These are phyloP conservation scores for Pseudomyrmex pallidus DNA, from an alignment of 1,140 invertebrate genomes.

Conservation along the genomic window DNA sequence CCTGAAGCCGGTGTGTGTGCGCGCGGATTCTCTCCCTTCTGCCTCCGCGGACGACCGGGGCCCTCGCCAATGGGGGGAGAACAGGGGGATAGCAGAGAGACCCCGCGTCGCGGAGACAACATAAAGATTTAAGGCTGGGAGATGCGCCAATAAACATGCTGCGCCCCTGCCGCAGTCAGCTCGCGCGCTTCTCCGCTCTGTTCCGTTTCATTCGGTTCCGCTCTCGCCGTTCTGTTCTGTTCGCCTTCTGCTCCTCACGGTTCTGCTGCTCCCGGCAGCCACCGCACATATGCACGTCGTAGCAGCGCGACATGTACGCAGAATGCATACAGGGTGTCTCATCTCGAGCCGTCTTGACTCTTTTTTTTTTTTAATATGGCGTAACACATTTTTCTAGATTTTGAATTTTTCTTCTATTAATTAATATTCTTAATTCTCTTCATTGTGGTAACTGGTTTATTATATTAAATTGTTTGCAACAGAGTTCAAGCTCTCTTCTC, in stretches of 20 bases:
- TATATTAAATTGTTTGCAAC: no score
- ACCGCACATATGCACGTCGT: slow-evolving; percentile 13
- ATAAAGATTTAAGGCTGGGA: slow-evolving; percentile 85
- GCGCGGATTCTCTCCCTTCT: slow-evolving; percentile 48
- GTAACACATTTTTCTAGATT: neutral
- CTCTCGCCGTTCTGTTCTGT: slow-evolving; percentile 80
- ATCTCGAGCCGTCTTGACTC: slow-evolving; percentile 17
- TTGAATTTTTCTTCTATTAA: slow-evolving; percentile 21
- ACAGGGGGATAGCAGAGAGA: slow-evolving; percentile 74
- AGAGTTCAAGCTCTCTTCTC: no score
- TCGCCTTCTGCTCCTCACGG: slow-evolving; percentile 70
- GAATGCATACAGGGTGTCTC: slow-evolving; percentile 55
- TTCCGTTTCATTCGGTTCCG: slow-evolving; percentile 78
- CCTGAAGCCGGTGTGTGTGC: slow-evolving; percentile 12
- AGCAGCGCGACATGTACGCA: slow-evolving; percentile 31
- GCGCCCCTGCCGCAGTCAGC: slow-evolving; percentile 73
- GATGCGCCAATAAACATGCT: slow-evolving; percentile 85
- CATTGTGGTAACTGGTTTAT: no score
- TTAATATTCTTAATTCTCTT: no score
- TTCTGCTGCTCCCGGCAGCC: slow-evolving; percentile 48
- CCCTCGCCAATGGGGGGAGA: slow-evolving; percentile 54
- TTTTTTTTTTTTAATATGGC: neutral
- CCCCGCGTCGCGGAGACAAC: slow-evolving; percentile 83
- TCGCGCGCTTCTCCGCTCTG: slow-evolving; percentile 77
- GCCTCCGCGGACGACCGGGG: slow-evolving; percentile 35